These are phyloP conservation scores for Orchesella cincta DNA, from an alignment of 1,140 invertebrate species.

Conservation along the genomic window DNA sequence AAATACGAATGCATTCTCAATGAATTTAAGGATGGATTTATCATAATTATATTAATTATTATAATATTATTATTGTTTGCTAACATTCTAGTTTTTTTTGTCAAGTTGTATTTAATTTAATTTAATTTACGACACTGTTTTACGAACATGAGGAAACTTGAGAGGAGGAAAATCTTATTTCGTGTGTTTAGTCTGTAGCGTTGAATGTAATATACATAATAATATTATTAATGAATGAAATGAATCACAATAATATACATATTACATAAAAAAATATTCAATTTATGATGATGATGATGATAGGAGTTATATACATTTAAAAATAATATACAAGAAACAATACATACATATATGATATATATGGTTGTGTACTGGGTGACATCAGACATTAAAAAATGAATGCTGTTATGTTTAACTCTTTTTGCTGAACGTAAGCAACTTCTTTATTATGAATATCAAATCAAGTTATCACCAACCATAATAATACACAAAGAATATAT, in stretches of 20 bases:
- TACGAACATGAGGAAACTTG: neutral
- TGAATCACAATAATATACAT: neutral
- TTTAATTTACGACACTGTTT: neutral
- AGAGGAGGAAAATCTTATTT: neutral
- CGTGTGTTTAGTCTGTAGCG: slow-evolving; percentile 13
- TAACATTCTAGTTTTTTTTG: slow-evolving; percentile 17
- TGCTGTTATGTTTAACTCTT: slow-evolving; percentile 19
- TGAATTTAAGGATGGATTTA: too few species aligned
- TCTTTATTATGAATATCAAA: too few species aligned
- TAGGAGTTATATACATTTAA: slow-evolving; percentile 12
- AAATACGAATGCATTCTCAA: neutral
- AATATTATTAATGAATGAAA: too few species aligned
- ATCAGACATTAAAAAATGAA: slow-evolving; percentile 20
- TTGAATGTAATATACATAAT: neutral
- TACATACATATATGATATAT: slow-evolving; percentile 3
- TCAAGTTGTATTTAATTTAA: slow-evolving; percentile 19
- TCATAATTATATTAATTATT: too few species aligned
- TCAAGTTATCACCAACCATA: too few species aligned
- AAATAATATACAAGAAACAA: neutral
- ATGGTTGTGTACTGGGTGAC: slow-evolving; percentile 28
- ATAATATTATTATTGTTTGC: too few species aligned
- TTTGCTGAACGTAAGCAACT: neutral
- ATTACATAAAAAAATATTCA: slow-evolving; percentile 23
- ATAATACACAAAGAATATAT: too few species aligned
- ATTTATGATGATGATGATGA: slow-evolving; percentile 21